Evolutionary conservation across 2,113 vertebrate genomes (phyloP).

Genomic region (Saccopteryx bilineata): DNA sequence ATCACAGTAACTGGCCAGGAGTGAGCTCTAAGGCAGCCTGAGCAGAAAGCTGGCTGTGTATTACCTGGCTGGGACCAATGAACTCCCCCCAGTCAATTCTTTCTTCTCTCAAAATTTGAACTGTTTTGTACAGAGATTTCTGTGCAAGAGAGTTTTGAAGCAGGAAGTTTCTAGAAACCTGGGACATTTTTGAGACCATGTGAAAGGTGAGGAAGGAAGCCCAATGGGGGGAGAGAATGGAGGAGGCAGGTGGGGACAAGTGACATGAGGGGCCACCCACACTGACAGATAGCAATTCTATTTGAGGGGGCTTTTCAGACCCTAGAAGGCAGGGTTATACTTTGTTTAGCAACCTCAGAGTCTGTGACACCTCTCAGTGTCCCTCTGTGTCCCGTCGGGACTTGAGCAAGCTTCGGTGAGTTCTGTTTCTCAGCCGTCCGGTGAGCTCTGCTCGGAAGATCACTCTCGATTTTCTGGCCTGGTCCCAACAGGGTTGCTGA

Average conservation of each 20-base stretch:
- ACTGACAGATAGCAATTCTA: background rate
- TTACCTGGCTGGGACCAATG: background rate
- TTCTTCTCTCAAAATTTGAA: background rate
- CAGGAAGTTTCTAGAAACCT: background rate
- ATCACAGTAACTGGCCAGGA: too few relatives aligned
- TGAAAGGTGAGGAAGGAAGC: background rate
- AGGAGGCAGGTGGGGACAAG: background rate
- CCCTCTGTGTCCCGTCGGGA: background rate
- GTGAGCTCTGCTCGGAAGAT: background rate
- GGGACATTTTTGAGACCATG: background rate
- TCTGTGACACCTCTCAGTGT: background rate
- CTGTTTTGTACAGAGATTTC: background rate
- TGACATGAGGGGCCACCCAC: fast-evolving
- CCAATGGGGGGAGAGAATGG: background rate
- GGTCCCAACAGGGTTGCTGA: background rate
- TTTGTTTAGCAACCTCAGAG: background rate
- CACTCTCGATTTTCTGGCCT: background rate
- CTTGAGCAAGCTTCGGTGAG: background rate
- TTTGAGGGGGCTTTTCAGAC: background rate
- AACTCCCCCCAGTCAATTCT: background rate
- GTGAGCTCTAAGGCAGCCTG: background rate
- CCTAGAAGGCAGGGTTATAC: background rate
- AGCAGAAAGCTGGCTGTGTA: background rate
- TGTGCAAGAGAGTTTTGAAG: conserved; percentile 1
- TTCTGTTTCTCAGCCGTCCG: background rate